Evolutionary conservation across 2,888 invertebrate species (phyloP).

Genomic region (Cerastoderma edule): DNA sequence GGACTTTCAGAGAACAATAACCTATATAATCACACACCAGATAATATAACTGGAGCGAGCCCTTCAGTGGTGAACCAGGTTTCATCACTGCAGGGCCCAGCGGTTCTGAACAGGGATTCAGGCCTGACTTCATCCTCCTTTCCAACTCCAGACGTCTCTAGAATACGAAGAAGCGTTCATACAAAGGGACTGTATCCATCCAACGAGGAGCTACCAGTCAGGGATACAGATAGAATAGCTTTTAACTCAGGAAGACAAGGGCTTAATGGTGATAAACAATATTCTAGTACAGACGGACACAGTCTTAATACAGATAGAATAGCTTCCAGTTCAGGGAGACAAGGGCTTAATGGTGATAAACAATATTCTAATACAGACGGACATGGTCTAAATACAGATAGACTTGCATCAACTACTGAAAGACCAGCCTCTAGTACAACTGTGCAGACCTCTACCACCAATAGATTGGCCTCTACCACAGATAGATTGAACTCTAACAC

Average conservation of each 20-base stretch:
- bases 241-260: neutral
- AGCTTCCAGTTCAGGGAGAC: too few species aligned
- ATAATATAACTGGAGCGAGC: neutral
- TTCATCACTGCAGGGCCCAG: neutral
- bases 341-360: too few species aligned
- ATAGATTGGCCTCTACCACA: too few species aligned
- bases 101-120: neutral
- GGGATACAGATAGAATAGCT: constrained; percentile 25
- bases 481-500: too few species aligned
- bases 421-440: neutral
- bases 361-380: too few species aligned
- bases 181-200: constrained; percentile 32
- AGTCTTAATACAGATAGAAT: too few species aligned
- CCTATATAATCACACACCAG: too few species aligned
- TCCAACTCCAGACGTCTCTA: neutral
- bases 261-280: too few species aligned
- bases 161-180: constrained; percentile 27
- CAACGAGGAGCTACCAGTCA: constrained; percentile 35
- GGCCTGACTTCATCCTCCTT: neutral
- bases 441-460: neutral
- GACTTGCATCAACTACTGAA: neutral
- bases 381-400: too few species aligned
- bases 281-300: too few species aligned
- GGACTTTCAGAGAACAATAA: too few species aligned
- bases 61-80: neutral